A percentile compares a stretch with the other conserved stretches of the same genome.
Conservation (phyloP, 2,113 vertebrate genomes). For the Clupea harengus region DNA sequence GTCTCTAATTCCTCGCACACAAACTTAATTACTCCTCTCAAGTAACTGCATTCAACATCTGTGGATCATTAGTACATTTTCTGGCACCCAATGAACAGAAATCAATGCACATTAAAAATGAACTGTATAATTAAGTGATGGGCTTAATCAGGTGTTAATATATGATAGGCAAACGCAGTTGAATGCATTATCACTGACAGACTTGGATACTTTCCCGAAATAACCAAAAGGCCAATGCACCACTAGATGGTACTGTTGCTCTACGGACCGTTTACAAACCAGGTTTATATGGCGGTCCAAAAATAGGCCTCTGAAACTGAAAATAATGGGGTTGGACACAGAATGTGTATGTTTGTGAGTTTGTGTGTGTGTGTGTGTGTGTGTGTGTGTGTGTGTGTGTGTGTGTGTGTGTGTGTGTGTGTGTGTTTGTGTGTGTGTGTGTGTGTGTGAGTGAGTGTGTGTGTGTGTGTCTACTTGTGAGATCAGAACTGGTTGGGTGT, state of each 20-base stretch:
- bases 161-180: not conserved
- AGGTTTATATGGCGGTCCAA: not conserved
- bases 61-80: not conserved
- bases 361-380: not conserved
- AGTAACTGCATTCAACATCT: conserved; percentile 5
- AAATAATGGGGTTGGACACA: not conserved
- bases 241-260: not conserved
- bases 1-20: not conserved
- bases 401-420: not conserved
- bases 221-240: not conserved
- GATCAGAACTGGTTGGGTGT: not conserved
- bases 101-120: not conserved
- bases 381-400: not conserved
- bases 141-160: not conserved
- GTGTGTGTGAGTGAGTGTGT: not conserved
- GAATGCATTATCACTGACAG: not conserved
- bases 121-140: not conserved
- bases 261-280: not conserved
- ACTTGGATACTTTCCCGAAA: not conserved
- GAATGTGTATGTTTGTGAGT: not conserved
- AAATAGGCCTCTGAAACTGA: not conserved
- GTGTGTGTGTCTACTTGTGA: not conserved
- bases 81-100: not conserved
- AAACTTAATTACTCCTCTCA: not conserved
- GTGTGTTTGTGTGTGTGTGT: not conserved